A percentile compares a stretch with the other conserved stretches of the same genome.
phyloP scores from a whole-genome alignment of 2,888 invertebrate species.

The Eueremaeus valkanovi region DNA sequence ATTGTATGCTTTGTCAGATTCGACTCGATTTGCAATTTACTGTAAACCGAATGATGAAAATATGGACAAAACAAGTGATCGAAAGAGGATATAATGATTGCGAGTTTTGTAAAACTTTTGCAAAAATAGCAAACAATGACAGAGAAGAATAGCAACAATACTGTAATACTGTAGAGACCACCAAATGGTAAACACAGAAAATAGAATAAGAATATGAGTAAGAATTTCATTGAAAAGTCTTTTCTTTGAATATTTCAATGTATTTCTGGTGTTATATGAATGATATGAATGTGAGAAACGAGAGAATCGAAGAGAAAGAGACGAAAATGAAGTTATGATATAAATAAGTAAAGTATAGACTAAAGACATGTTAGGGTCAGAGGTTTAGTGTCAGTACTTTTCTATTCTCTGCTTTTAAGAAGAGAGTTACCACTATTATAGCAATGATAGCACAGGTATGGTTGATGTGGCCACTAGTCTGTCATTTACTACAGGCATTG shows the following conservation, averaged over 20 bases:
- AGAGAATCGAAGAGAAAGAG: no score
- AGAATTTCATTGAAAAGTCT: not conserved
- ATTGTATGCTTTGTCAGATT: no score
- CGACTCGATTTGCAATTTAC: no score
- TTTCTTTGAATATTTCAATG: not conserved
- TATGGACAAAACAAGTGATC: no score
- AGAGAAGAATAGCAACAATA: no score
- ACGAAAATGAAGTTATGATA: slow-evolving; percentile 14
- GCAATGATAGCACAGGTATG: not conserved
- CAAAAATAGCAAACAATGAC: no score
- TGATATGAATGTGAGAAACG: not conserved
- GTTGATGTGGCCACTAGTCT: slow-evolving; percentile 24
- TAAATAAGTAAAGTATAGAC: slow-evolving; percentile 23
- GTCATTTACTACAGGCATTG: slow-evolving; percentile 22
- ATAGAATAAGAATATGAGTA: not conserved
- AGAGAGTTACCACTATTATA: not conserved
- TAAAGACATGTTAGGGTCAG: not conserved
- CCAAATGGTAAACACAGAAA: not conserved
- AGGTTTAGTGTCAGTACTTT: not conserved
- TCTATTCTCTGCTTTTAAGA: not conserved
- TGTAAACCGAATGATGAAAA: no score
- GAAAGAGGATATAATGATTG: not conserved
- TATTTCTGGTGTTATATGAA: slow-evolving; percentile 12
- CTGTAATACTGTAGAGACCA: slow-evolving; percentile 17
- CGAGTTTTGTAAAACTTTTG: not conserved